Percentiles rank a stretch among this genome's conserved stretches.
Evolutionary conservation across 2,888 invertebrate species (phyloP).

Genomic region (Cerastoderma edule): DNA sequence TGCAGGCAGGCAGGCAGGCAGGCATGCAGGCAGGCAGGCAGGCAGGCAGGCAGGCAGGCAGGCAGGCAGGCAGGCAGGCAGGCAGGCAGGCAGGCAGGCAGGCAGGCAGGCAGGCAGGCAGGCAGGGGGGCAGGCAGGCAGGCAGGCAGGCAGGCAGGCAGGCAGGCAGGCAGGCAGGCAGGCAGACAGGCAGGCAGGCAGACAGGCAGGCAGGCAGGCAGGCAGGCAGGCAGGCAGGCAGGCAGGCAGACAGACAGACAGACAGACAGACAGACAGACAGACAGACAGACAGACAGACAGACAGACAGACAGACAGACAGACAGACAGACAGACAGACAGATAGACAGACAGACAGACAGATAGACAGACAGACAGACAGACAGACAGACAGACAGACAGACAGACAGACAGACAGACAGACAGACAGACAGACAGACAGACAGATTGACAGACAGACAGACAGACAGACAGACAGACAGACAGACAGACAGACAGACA

Average conservation of each 20-base stretch:
- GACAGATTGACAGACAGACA: no score
- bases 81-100: background rate
- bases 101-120: constrained; percentile 8
- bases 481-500: background rate
- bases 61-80: background rate
- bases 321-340: background rate
- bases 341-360: no score
- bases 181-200: no score
- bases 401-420: background rate
- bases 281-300: background rate
- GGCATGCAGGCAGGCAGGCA: background rate
- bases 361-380: no score
- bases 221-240: no score
- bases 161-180: no score
- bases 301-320: background rate
- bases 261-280: background rate
- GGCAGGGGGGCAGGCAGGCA: no score
- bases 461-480: background rate
- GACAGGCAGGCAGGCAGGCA: no score
- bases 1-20: constrained; percentile 4
- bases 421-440: background rate
- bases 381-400: background rate
- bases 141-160: background rate
- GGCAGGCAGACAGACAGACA: no score
- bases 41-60: constrained; percentile 4